Percentiles rank a stretch among this genome's conserved stretches.
These are phyloP conservation scores for Dipodomys spectabilis DNA, from an alignment of 2,113 vertebrate genomes.

Conservation along the genomic window DNA sequence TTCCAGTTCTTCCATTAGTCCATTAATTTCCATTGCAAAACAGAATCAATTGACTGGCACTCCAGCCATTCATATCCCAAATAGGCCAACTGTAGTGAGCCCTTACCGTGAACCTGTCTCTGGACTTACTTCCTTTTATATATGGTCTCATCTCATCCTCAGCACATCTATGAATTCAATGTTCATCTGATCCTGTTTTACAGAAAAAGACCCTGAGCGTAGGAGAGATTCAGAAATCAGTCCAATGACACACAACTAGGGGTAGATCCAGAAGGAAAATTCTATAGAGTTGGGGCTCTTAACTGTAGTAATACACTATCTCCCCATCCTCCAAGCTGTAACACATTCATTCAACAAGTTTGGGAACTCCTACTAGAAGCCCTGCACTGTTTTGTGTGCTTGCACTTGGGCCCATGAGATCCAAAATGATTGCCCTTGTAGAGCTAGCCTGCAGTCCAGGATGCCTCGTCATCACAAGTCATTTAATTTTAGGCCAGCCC, in stretches of 20 bases:
- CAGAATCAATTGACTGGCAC: background rate
- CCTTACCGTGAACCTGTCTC: background rate
- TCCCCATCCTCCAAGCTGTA: background rate
- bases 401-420: background rate
- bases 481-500: background rate
- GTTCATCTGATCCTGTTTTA: background rate
- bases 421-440: accelerated
- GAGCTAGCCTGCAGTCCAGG: background rate
- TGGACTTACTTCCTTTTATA: background rate
- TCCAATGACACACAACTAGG: background rate
- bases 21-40: background rate
- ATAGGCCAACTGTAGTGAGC: background rate
- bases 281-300: no score
- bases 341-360: background rate
- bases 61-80: background rate
- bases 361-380: background rate
- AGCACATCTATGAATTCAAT: background rate
- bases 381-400: background rate
- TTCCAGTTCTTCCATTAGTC: background rate
- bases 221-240: background rate
- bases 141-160: background rate
- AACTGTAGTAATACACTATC: background rate
- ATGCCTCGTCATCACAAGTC: background rate
- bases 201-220: background rate
- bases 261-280: background rate